A percentile compares a stretch with the other conserved stretches of the same genome.
Evolutionary conservation across 2,113 vertebrate species (phyloP).

Genomic region (Hypocryptadius cinnamomeus): DNA sequence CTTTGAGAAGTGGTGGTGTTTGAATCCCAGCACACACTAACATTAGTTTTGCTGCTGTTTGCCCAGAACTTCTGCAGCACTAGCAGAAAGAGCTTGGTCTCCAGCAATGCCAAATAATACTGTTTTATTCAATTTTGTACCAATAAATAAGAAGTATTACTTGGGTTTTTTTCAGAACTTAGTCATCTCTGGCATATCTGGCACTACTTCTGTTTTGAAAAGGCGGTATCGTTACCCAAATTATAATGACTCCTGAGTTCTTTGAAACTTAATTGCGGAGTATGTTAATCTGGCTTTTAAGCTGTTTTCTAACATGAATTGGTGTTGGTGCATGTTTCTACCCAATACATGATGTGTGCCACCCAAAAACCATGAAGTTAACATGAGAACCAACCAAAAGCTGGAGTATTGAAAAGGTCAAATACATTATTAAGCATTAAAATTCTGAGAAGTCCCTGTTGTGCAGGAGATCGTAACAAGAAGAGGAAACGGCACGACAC

Average conservation of each 20-base stretch:
- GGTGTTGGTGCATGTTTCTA: neutral
- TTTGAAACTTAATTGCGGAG: slow-evolving; percentile 52
- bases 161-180: slow-evolving; percentile 28
- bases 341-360: neutral
- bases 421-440: slow-evolving; percentile 49
- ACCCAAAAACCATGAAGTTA: neutral
- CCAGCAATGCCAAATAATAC: neutral
- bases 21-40: neutral
- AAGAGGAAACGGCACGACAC: slow-evolving; percentile 65
- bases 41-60: neutral
- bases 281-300: neutral
- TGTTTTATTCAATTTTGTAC: neutral
- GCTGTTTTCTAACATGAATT: neutral
- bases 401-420: slow-evolving; percentile 53
- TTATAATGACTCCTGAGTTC: slow-evolving; percentile 20
- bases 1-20: neutral
- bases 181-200: slow-evolving; percentile 55
- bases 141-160: neutral
- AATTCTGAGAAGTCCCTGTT: slow-evolving; percentile 63
- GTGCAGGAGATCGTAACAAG: slow-evolving; percentile 53
- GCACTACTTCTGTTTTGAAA: slow-evolving; percentile 50
- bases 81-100: neutral
- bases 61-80: neutral
- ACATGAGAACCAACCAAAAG: neutral
- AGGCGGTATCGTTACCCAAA: slow-evolving; percentile 37